Conservation (phyloP, 2,888 invertebrate genomes). For the Coenonympha arcania region DNA sequence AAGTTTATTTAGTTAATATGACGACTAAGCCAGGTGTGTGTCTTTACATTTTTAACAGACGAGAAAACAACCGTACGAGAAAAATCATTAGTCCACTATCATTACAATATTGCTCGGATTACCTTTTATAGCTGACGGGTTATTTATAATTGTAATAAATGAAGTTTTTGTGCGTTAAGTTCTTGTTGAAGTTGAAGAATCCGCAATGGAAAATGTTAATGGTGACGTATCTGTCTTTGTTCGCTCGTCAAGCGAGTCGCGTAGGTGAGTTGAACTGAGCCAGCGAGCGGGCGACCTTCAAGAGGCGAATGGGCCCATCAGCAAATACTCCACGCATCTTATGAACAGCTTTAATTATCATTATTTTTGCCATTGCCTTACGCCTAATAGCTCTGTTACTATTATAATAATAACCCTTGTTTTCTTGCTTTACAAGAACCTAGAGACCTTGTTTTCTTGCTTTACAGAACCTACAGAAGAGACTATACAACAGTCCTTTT, state of each 20-base stretch:
- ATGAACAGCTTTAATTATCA: constrained; percentile 47
- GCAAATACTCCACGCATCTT: constrained; percentile 44
- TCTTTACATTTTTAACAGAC: constrained; percentile 1
- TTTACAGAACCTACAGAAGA: too few relatives aligned
- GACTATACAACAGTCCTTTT: too few relatives aligned
- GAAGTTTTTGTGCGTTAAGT: constrained; percentile 13
- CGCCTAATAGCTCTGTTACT: constrained; percentile 15
- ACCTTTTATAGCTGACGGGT: constrained; percentile 3
- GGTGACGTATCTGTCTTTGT: constrained; percentile 31
- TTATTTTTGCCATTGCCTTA: constrained; percentile 38
- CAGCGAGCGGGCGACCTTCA: constrained; percentile 59
- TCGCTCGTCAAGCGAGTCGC: constrained; percentile 27
- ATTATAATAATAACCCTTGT: constrained; percentile 7
- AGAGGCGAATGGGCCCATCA: constrained; percentile 61
- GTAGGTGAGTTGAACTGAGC: constrained; percentile 51
- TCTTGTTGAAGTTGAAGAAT: constrained; percentile 22
- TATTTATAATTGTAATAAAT: constrained; percentile 7
- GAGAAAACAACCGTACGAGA: not conserved
- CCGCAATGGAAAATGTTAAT: constrained; percentile 25
- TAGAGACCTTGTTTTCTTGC: constrained; percentile 3
- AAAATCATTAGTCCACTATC: too few relatives aligned
- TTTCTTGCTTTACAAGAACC: too few relatives aligned
- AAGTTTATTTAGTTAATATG: not conserved
- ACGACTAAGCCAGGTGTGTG: too few relatives aligned
- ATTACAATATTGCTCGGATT: not conserved